These are phyloP conservation scores for Tholera decimalis DNA, from an alignment of 2,888 invertebrate species.

Conservation along the genomic window DNA sequence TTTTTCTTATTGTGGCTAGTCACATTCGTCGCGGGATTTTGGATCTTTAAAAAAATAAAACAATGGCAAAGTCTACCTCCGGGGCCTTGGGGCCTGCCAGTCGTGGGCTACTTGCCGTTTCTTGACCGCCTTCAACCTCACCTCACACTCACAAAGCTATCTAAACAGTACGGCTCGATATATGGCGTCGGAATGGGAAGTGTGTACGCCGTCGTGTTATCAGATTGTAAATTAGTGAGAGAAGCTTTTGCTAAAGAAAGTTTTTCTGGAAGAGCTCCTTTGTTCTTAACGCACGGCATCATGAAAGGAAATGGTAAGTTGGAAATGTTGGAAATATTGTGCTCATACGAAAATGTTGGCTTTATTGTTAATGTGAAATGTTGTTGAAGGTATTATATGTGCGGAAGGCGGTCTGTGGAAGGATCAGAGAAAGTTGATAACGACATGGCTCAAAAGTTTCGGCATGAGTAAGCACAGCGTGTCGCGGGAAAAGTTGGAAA, in stretches of 20 bases:
- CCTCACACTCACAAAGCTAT: conserved; percentile 92
- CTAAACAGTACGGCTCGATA: conserved; percentile 94
- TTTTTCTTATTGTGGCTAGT: conserved; percentile 75
- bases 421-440: conserved; percentile 95
- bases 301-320: conserved; percentile 97
- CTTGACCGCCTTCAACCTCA: conserved; percentile 94
- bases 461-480: conserved; percentile 93
- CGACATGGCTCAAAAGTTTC: conserved; percentile 93
- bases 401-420: conserved; percentile 96
- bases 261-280: conserved; percentile 95
- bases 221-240: conserved; percentile 94
- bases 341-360: background rate
- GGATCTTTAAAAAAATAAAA: conserved; percentile 82
- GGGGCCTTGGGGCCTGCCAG: conserved; percentile 95
- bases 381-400: conserved; percentile 94
- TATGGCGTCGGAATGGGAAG: conserved; percentile 95
- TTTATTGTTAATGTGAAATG: conserved; percentile 8
- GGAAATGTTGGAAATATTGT: conserved; percentile 1
- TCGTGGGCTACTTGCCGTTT: conserved; percentile 95
- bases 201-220: conserved; percentile 94
- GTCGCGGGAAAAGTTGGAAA: conserved; percentile 92
- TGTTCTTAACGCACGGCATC: conserved; percentile 96
- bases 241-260: conserved; percentile 94
- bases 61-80: conserved; percentile 92
- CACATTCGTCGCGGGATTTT: conserved; percentile 77